Conservation (phyloP, 2,113 vertebrate genomes). For the Gasterosteus aculeatus region DNA sequence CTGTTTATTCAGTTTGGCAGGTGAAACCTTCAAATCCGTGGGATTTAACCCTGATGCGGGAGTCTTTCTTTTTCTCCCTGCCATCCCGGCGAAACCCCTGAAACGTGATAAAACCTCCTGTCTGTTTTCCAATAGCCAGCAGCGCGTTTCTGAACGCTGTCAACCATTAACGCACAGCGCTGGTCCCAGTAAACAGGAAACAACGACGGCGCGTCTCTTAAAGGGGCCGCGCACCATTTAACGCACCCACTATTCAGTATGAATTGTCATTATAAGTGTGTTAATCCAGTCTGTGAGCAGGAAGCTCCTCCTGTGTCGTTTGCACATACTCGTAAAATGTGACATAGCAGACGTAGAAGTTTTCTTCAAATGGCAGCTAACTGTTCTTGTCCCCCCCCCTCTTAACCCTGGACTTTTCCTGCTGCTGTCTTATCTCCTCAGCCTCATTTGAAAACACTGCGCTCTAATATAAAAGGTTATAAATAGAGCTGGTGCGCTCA, state of each 20-base stretch:
- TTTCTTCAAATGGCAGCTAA: neutral
- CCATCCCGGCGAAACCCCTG: slow-evolving; percentile 63
- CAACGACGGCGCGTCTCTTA: slow-evolving; percentile 53
- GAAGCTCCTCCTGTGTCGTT: neutral
- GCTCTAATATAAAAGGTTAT: slow-evolving; percentile 59
- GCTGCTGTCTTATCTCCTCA: slow-evolving; percentile 57
- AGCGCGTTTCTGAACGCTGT: neutral
- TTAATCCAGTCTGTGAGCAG: neutral
- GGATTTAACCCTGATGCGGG: neutral
- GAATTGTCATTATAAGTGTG: neutral
- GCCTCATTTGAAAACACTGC: slow-evolving; percentile 55
- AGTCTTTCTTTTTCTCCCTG: slow-evolving; percentile 71
- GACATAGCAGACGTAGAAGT: neutral
- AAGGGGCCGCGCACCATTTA: slow-evolving; percentile 56
- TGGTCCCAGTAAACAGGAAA: slow-evolving; percentile 43
- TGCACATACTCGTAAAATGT: neutral
- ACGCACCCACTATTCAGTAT: neutral
- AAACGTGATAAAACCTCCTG: too few relatives aligned
- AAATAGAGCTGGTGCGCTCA: slow-evolving; percentile 59
- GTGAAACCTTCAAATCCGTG: neutral
- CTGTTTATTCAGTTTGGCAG: neutral
- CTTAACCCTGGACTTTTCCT: slow-evolving; percentile 34
- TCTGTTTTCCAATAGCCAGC: neutral
- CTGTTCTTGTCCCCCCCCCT: neutral
- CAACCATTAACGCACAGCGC: neutral